Conservation (phyloP, 1,140 invertebrate species). For the Cydia pomonella region DNA sequence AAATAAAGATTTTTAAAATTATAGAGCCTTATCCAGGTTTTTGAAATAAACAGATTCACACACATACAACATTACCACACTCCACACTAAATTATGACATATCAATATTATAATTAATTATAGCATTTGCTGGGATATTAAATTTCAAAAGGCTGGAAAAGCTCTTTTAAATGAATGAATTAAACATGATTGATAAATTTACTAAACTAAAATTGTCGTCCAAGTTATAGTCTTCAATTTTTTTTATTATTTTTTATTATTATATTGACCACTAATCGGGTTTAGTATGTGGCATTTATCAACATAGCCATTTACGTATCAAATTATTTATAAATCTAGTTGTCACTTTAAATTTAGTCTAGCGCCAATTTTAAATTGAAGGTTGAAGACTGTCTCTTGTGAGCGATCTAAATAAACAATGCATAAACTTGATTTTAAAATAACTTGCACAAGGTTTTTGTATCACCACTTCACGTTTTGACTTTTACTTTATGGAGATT, state of each 20-base stretch:
- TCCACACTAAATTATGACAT: neutral
- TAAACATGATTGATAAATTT: slow-evolving; percentile 58
- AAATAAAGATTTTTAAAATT: slow-evolving; percentile 58
- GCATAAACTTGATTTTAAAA: slow-evolving; percentile 66
- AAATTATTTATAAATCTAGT: slow-evolving; percentile 29
- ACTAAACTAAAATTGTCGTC: slow-evolving; percentile 63
- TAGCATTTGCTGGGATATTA: neutral
- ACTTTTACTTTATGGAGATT: slow-evolving; percentile 61
- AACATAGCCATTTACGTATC: slow-evolving; percentile 9
- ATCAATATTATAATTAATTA: neutral
- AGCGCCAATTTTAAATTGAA: slow-evolving; percentile 33
- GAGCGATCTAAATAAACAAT: slow-evolving; percentile 65
- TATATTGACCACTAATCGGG: neutral
- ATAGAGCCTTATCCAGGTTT: slow-evolving; percentile 49
- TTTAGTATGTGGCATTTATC: slow-evolving; percentile 1
- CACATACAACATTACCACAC: neutral
- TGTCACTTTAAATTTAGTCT: slow-evolving; percentile 34
- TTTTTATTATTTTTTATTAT: too few species aligned
- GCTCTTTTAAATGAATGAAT: slow-evolving; percentile 69
- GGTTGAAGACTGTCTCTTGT: slow-evolving; percentile 50
- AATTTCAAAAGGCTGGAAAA: slow-evolving; percentile 54
- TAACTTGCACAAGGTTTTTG: slow-evolving; percentile 72
- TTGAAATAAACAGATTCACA: slow-evolving; percentile 49
- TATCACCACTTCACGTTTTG: slow-evolving; percentile 72
- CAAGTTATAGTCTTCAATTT: slow-evolving; percentile 50